Percentiles rank a stretch among this genome's conserved stretches.
Evolutionary conservation across 2,888 invertebrate genomes (phyloP).

Genomic region (Scrobipalpa atriplicella): DNA sequence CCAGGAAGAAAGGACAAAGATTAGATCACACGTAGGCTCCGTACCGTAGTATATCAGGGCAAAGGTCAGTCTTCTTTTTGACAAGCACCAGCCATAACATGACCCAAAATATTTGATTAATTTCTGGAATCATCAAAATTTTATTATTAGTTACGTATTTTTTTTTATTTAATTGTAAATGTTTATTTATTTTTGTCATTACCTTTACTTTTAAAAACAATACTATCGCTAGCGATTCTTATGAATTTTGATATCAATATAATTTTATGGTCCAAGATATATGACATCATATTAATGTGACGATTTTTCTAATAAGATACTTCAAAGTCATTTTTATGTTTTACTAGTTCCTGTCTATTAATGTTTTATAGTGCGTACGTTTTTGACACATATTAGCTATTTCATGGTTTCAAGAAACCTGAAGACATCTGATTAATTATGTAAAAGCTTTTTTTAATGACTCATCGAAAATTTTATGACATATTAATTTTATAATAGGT

Average conservation of each 20-base stretch:
- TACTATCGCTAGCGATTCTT: no score
- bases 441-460: not conserved
- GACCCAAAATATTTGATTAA: no score
- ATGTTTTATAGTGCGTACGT: not conserved
- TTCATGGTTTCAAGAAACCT: constrained; percentile 4
- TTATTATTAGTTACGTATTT: no score
- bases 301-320: not conserved
- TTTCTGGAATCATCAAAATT: no score
- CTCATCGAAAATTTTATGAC: not conserved
- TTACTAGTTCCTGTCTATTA: constrained; percentile 13
- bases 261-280: not conserved
- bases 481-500: not conserved
- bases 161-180: no score
- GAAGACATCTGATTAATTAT: not conserved
- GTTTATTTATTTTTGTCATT: no score
- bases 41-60: no score
- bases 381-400: constrained; percentile 15
- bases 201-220: no score
- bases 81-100: no score
- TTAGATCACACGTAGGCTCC: not conserved
- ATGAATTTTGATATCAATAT: not conserved
- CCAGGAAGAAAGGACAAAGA: not conserved
- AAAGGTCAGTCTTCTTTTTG: no score
- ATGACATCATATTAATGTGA: not conserved
- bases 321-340: not conserved